phyloP scores from a whole-genome alignment of 2,797 vertebrate genomes.

The Microctenopoma stevenorrisi region DNA sequence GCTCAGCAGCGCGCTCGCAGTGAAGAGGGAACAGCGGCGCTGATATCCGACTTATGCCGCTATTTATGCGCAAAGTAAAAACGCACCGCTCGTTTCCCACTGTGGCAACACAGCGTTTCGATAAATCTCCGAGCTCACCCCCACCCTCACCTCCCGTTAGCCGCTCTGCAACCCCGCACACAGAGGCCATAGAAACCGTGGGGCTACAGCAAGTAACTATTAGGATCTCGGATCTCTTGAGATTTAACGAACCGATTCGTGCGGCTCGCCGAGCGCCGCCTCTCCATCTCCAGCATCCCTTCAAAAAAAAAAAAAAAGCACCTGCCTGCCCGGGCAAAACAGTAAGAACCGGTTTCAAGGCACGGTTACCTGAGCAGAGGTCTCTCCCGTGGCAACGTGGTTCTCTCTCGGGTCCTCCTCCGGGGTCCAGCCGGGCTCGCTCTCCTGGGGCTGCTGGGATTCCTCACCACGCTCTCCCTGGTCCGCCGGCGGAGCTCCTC shows the following conservation, averaged over 20 bases:
- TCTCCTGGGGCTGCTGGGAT: conserved; percentile 50
- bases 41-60: conserved; percentile 31
- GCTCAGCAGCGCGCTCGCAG: conserved; percentile 1
- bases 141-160: background rate
- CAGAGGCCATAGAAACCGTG: conserved; percentile 34
- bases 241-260: conserved; percentile 43
- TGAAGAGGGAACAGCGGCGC: conserved; percentile 2
- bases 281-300: conserved; percentile 54
- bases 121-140: background rate
- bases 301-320: conserved; percentile 12
- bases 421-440: conserved; percentile 75
- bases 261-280: conserved; percentile 41
- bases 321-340: conserved; percentile 44
- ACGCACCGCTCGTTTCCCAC: conserved; percentile 19
- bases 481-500: conserved; percentile 70
- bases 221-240: conserved; percentile 51
- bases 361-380: conserved; percentile 79
- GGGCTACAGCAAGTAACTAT: conserved; percentile 33
- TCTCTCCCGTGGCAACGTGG: conserved; percentile 80
- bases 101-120: conserved; percentile 1
- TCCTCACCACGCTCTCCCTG: conserved; percentile 42
- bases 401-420: conserved; percentile 77
- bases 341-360: conserved; percentile 13
- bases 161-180: conserved; percentile 17
- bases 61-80: conserved; percentile 63